Percentiles rank a stretch among this genome's conserved stretches.
Conservation (phyloP, 2,797 vertebrate species). For the Numenius phaeopus region DNA sequence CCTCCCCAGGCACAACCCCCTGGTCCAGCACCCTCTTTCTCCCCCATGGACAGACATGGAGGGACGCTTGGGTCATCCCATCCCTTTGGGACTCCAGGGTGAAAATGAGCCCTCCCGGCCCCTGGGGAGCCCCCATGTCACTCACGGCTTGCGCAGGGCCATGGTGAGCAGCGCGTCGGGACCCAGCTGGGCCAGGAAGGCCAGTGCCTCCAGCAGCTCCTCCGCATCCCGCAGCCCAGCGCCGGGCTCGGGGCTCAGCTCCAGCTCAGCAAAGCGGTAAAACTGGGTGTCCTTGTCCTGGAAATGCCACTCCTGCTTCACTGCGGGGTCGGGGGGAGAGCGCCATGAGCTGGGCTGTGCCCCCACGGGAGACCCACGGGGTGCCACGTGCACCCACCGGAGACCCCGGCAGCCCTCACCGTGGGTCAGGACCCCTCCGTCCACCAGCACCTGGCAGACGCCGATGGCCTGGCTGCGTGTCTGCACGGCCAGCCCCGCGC, state of each 20-base stretch:
- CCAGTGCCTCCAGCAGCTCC: constrained; percentile 89
- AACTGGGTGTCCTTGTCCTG: constrained; percentile 94
- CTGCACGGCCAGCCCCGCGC: constrained; percentile 83
- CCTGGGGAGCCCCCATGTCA: background rate
- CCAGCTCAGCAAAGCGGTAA: constrained; percentile 87
- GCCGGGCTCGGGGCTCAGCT: constrained; percentile 75
- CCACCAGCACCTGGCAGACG: constrained; percentile 93
- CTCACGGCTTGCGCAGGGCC: constrained; percentile 94
- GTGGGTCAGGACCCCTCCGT: constrained; percentile 89
- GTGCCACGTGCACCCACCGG: rapidly evolving
- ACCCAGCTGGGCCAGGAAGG: constrained; percentile 90
- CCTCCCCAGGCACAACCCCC: background rate
- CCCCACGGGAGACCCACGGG: rapidly evolving
- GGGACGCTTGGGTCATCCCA: background rate
- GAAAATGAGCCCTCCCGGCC: no score
- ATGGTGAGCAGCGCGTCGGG: constrained; percentile 93
- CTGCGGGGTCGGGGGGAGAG: constrained; percentile 66
- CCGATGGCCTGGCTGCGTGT: constrained; percentile 89
- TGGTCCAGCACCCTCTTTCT: background rate
- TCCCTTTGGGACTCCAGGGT: no score
- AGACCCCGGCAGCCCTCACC: constrained; percentile 73
- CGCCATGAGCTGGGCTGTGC: rapidly evolving
- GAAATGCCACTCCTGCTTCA: constrained; percentile 93
- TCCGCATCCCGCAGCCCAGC: constrained; percentile 79
- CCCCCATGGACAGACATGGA: rapidly evolving